These are phyloP conservation scores for Drosophila neotestacea DNA, from an alignment of 2,888 invertebrate genomes.

Conservation along the genomic window DNA sequence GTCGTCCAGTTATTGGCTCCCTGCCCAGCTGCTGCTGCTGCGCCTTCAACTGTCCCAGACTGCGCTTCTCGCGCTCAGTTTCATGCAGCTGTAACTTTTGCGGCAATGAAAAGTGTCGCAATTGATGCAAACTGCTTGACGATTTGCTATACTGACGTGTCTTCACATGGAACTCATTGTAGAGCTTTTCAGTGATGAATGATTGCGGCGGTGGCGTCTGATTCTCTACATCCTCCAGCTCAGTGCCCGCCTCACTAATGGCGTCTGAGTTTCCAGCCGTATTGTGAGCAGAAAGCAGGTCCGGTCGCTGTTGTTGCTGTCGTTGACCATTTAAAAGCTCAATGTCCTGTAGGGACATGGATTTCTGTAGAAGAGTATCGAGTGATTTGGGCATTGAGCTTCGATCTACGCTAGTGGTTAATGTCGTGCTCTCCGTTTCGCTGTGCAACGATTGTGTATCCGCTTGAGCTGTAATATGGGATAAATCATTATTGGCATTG, in stretches of 20 bases:
- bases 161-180: slow-evolving; percentile 90
- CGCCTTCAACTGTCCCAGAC: slow-evolving; percentile 80
- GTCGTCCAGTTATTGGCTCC: slow-evolving; percentile 81
- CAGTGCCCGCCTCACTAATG: slow-evolving; percentile 83
- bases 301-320: slow-evolving; percentile 73
- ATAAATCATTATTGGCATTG: slow-evolving; percentile 59
- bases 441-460: slow-evolving; percentile 56
- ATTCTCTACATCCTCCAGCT: slow-evolving; percentile 82
- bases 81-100: slow-evolving; percentile 87
- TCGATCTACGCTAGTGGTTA: slow-evolving; percentile 78
- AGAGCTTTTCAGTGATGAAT: slow-evolving; percentile 89
- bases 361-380: slow-evolving; percentile 81
- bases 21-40: slow-evolving; percentile 48
- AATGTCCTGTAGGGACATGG: slow-evolving; percentile 84
- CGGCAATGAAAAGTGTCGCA: slow-evolving; percentile 84
- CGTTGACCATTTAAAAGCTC: slow-evolving; percentile 80
- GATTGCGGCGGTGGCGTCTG: slow-evolving; percentile 86
- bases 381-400: slow-evolving; percentile 60
- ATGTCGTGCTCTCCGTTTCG: slow-evolving; percentile 74
- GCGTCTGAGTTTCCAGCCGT: slow-evolving; percentile 62
- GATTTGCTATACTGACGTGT: slow-evolving; percentile 89
- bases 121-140: slow-evolving; percentile 87
- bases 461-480: neutral
- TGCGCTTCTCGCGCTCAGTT: slow-evolving; percentile 75
- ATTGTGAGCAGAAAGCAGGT: slow-evolving; percentile 76